Evolutionary conservation across 2,113 vertebrate genomes (phyloP).

Genomic region (Eulemur rufifrons): DNA sequence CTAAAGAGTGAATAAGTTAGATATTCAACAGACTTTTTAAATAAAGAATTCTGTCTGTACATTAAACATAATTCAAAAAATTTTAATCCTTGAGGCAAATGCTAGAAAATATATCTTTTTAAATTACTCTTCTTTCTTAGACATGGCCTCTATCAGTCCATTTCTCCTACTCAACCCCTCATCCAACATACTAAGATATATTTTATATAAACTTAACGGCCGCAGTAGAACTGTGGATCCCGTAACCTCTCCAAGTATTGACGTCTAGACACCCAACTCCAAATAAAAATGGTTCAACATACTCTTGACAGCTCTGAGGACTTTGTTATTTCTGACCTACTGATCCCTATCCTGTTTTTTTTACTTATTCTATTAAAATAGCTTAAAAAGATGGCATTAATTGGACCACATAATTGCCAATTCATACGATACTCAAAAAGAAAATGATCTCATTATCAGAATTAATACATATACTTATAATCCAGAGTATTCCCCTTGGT

Average conservation of each 20-base stretch:
- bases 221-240: background rate
- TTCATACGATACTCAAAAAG: background rate
- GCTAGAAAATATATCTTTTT: background rate
- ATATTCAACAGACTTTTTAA: conserved; percentile 35
- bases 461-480: background rate
- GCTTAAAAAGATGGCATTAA: background rate
- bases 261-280: background rate
- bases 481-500: background rate
- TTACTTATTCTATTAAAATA: background rate
- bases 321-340: background rate
- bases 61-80: conserved; percentile 10
- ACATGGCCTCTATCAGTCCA: background rate
- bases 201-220: background rate
- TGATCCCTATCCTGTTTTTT: background rate
- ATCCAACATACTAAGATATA: background rate
- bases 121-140: background rate
- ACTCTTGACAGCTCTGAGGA: background rate
- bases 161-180: background rate
- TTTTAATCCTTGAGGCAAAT: background rate
- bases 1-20: background rate
- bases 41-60: background rate
- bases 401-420: background rate
- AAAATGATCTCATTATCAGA: conserved; percentile 11
- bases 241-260: background rate
- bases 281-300: conserved; percentile 3